These are phyloP conservation scores for Lycocerus yunnanus DNA, from an alignment of 2,888 invertebrate species.

Conservation along the genomic window DNA sequence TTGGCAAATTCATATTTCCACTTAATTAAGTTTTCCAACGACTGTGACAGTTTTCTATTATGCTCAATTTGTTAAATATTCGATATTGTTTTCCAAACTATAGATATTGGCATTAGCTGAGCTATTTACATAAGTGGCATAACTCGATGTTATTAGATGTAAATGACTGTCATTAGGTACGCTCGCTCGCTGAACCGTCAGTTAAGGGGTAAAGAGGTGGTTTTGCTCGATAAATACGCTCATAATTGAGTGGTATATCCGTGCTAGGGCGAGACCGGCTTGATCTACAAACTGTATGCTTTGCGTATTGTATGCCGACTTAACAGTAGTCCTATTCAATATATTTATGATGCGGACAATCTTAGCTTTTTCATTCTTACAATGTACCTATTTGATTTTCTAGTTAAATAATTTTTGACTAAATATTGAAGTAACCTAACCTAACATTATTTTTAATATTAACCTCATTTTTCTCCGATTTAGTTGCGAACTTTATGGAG, in stretches of 20 bases:
- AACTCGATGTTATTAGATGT: constrained; percentile 44
- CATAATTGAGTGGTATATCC: constrained; percentile 47
- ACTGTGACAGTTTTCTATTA: not conserved
- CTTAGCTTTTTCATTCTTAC: not conserved
- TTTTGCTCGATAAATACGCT: constrained; percentile 45
- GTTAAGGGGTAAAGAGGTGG: constrained; percentile 34
- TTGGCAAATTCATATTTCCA: not conserved
- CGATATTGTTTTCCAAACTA: constrained; percentile 29
- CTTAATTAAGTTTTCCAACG: not conserved
- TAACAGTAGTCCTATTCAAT: constrained; percentile 35
- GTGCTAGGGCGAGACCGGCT: constrained; percentile 37
- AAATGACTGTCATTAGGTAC: constrained; percentile 44
- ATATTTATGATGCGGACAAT: constrained; percentile 33
- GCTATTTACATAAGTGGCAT: constrained; percentile 41
- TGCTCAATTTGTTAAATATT: constrained; percentile 9
- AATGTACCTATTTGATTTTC: not conserved
- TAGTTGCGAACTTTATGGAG: not conserved
- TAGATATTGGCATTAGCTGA: constrained; percentile 21
- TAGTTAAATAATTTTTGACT: not conserved
- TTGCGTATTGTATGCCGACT: constrained; percentile 34
- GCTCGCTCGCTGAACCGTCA: constrained; percentile 39
- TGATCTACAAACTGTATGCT: constrained; percentile 32
- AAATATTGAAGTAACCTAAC: not conserved
- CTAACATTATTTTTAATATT: not conserved
- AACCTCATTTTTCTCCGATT: not conserved